These are phyloP conservation scores for Eubucco bourcierii DNA, from an alignment of 2,113 vertebrate genomes.

Conservation along the genomic window DNA sequence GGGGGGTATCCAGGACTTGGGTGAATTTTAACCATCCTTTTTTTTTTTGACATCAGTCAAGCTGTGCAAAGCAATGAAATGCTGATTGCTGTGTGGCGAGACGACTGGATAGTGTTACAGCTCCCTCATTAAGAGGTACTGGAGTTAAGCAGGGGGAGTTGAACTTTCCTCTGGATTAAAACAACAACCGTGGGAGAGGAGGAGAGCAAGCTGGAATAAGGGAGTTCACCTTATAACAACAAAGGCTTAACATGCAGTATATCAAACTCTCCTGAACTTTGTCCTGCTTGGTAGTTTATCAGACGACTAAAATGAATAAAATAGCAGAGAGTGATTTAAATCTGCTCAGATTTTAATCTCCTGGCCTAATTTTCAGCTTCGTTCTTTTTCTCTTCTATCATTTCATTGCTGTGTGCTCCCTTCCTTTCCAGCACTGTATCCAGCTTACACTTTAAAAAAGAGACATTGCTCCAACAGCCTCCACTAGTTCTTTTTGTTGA, in stretches of 20 bases:
- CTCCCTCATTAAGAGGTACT: slow-evolving; percentile 67
- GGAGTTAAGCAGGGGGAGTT: slow-evolving; percentile 65
- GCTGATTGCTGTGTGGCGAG: slow-evolving; percentile 54
- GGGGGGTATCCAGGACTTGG: slow-evolving; percentile 55
- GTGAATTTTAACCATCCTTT: slow-evolving; percentile 73
- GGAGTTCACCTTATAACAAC: slow-evolving; percentile 55
- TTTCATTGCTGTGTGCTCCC: neutral
- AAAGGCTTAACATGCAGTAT: slow-evolving; percentile 52
- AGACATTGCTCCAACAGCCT: neutral
- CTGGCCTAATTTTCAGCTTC: slow-evolving; percentile 23
- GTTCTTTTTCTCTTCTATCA: slow-evolving; percentile 27
- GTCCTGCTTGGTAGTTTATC: slow-evolving; percentile 58
- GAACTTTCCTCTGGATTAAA: slow-evolving; percentile 73
- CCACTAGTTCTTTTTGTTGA: neutral
- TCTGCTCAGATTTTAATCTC: slow-evolving; percentile 47
- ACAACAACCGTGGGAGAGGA: slow-evolving; percentile 71
- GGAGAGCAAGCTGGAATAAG: slow-evolving; percentile 38
- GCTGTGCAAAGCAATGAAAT: slow-evolving; percentile 51
- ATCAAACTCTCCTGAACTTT: slow-evolving; percentile 60
- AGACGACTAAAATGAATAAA: slow-evolving; percentile 46
- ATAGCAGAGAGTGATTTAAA: slow-evolving; percentile 23
- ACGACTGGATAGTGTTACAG: slow-evolving; percentile 73
- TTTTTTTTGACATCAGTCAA: slow-evolving; percentile 67
- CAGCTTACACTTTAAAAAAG: neutral
- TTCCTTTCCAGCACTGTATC: neutral